Conservation (phyloP, 2,113 vertebrate genomes). For the Egretta garzetta region DNA sequence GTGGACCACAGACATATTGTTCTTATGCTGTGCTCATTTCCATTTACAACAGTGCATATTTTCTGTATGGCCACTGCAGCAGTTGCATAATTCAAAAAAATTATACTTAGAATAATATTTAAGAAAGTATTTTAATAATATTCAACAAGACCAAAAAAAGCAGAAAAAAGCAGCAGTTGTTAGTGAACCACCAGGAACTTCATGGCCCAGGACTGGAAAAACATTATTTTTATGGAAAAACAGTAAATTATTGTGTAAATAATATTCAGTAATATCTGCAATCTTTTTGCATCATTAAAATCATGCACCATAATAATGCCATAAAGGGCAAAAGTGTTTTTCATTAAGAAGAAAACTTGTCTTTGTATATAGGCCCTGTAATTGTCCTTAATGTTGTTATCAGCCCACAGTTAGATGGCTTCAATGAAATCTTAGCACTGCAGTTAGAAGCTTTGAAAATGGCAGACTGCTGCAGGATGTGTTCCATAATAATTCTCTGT, state of each 20-base stretch:
- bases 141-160: neutral
- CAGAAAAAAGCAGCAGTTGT: neutral
- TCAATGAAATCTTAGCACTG: neutral
- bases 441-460: neutral
- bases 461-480: neutral
- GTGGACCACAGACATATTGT: neutral
- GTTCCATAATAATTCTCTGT: neutral
- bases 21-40: neutral
- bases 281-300: neutral
- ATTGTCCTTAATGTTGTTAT: neutral
- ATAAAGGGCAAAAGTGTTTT: neutral
- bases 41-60: neutral
- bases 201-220: neutral
- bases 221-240: neutral
- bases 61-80: neutral
- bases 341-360: neutral
- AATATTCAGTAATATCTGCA: neutral
- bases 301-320: neutral
- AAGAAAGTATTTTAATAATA: neutral
- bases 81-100: neutral
- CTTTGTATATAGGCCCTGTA: neutral
- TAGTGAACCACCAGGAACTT: neutral
- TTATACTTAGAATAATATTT: neutral
- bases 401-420: neutral
- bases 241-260: neutral